phyloP scores from a whole-genome alignment of 1,140 invertebrate genomes.

The Drosophila busckii region DNA sequence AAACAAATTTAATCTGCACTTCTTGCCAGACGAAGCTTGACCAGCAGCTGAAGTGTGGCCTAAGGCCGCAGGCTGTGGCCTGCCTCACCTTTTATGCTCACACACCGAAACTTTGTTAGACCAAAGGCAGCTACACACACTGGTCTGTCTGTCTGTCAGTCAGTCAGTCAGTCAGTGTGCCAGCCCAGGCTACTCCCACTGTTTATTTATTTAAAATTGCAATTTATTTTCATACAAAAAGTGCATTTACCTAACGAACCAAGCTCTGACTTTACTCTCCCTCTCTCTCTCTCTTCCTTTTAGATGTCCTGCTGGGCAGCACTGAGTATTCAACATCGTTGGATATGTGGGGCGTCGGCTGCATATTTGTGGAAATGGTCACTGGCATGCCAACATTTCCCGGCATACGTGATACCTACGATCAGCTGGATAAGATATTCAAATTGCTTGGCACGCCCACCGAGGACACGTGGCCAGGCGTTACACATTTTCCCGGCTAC shows the following conservation, averaged over 20 bases:
- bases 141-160: too few species aligned
- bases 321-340: constrained; percentile 96
- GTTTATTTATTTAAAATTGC: constrained; percentile 69
- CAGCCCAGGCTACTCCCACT: constrained; percentile 2
- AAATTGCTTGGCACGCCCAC: constrained; percentile 95
- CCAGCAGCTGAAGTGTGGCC: constrained; percentile 3
- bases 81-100: too few species aligned
- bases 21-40: constrained; percentile 49
- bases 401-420: constrained; percentile 95
- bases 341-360: constrained; percentile 99
- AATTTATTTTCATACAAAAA: constrained; percentile 63
- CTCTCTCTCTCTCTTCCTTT: not conserved
- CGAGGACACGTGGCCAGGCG: constrained; percentile 94
- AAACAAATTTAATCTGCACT: constrained; percentile 76
- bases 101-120: constrained; percentile 51
- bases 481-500: constrained; percentile 91
- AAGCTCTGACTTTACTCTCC: constrained; percentile 5
- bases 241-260: constrained; percentile 63
- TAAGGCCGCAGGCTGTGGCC: too few species aligned
- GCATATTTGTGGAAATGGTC: constrained; percentile 98
- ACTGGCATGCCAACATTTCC: constrained; percentile 97
- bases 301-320: constrained; percentile 96
- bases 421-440: constrained; percentile 98
- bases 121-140: too few species aligned
- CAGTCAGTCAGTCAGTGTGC: constrained; percentile 23